Conservation (phyloP, 2,888 invertebrate genomes). For the Bhutanitis thaidina region DNA sequence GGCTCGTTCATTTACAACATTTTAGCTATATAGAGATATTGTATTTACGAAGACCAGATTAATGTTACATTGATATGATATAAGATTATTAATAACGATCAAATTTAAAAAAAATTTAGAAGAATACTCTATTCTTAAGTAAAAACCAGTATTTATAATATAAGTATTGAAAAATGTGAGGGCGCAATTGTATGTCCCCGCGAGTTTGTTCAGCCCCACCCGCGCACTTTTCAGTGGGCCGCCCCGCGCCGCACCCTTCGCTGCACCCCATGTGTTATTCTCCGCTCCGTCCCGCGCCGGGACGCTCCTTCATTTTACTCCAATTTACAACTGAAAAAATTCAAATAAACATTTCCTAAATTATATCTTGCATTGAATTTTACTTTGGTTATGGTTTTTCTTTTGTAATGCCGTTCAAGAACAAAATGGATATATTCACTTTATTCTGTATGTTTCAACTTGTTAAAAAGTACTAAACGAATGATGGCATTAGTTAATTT, state of each 20-base stretch:
- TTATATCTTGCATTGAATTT: slow-evolving; percentile 40
- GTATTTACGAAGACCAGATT: too few relatives aligned
- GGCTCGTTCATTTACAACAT: too few relatives aligned
- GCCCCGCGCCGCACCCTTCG: slow-evolving; percentile 70
- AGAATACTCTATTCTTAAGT: too few relatives aligned
- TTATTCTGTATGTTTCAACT: too few relatives aligned
- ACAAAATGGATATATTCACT: too few relatives aligned
- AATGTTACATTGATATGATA: too few relatives aligned
- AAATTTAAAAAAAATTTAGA: background rate
- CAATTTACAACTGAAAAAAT: slow-evolving; percentile 77
- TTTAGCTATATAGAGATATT: too few relatives aligned
- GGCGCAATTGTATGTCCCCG: slow-evolving; percentile 63
- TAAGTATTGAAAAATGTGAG: slow-evolving; percentile 36
- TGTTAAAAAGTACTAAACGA: too few relatives aligned
- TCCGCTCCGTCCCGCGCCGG: slow-evolving; percentile 68
- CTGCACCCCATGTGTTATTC: slow-evolving; percentile 63
- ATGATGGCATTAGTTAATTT: too few relatives aligned
- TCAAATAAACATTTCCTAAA: slow-evolving; percentile 69
- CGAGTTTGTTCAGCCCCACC: slow-evolving; percentile 80
- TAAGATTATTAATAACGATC: too few relatives aligned
- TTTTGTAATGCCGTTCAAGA: too few relatives aligned
- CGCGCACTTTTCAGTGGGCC: slow-evolving; percentile 79
- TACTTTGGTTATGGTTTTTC: slow-evolving; percentile 27
- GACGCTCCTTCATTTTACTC: slow-evolving; percentile 79
- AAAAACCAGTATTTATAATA: slow-evolving; percentile 19